phyloP scores from a whole-genome alignment of 2,797 vertebrate species.

The Benthosema pterotum region DNA sequence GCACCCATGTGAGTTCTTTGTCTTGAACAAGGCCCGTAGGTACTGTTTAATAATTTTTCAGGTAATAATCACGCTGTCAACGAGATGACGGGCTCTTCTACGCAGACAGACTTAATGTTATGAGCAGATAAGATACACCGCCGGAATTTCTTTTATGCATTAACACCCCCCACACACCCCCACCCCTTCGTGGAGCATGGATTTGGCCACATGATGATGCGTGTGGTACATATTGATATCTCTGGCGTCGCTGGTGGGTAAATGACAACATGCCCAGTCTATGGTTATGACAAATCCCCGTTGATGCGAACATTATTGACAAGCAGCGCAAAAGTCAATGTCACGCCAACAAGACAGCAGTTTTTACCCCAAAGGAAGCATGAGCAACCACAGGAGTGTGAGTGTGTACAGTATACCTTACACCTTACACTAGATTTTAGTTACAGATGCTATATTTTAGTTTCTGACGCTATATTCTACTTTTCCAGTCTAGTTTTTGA shows the following conservation, averaged over 20 bases:
- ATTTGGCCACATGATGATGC: conserved; percentile 65
- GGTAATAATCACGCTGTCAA: conserved; percentile 84
- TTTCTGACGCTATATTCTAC: no score
- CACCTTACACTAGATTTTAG: no score
- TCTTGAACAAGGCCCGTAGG: conserved; percentile 82
- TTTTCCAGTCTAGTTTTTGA: no score
- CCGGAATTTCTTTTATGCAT: conserved; percentile 70
- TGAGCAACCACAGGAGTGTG: conserved; percentile 39
- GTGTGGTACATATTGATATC: conserved; percentile 11
- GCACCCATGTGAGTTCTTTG: conserved; percentile 82
- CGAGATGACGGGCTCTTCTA: conserved; percentile 77
- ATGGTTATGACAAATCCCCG: conserved; percentile 56
- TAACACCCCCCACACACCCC: conserved; percentile 68
- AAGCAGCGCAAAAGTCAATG: conserved; percentile 60
- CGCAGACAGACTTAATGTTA: conserved; percentile 78
- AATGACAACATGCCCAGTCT: conserved; percentile 53
- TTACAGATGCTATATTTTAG: no score
- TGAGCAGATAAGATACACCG: conserved; percentile 72
- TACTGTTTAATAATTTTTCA: conserved; percentile 85
- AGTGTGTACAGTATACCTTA: conserved; percentile 47
- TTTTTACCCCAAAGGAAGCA: conserved; percentile 28
- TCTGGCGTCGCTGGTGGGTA: conserved; percentile 44
- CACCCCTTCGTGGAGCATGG: no score
- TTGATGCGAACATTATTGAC: conserved; percentile 66
- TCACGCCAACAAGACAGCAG: conserved; percentile 35